A percentile compares a stretch with the other conserved stretches of the same genome.
These are phyloP conservation scores for Saimiri boliviensis DNA, from an alignment of 2,113 vertebrate genomes.

Conservation along the genomic window DNA sequence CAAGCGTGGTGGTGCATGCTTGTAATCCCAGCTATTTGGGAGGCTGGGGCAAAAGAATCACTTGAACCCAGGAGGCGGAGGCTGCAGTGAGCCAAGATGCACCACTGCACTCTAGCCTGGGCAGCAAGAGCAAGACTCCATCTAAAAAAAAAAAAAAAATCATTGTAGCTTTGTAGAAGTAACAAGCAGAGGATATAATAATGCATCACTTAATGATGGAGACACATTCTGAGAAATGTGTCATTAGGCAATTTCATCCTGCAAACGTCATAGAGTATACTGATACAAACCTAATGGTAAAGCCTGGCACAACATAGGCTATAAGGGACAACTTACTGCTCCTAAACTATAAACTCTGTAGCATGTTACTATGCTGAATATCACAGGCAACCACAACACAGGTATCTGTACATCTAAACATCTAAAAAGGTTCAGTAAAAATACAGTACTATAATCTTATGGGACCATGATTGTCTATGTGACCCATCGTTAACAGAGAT, in stretches of 20 bases:
- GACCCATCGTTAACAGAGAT: not conserved
- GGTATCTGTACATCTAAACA: not conserved
- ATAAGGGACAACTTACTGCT: not conserved
- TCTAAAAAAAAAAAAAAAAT: not conserved
- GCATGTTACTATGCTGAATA: not conserved
- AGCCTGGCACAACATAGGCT: not conserved
- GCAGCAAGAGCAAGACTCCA: not conserved
- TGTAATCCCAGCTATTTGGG: not conserved
- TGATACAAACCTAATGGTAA: not conserved
- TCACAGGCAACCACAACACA: not conserved
- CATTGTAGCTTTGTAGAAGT: not conserved
- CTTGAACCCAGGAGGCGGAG: not conserved
- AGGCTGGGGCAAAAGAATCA: not conserved
- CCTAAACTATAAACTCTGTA: not conserved
- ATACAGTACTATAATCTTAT: not conserved
- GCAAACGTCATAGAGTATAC: not conserved
- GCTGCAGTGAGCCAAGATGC: not conserved
- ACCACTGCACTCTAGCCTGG: not conserved
- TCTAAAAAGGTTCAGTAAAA: not conserved
- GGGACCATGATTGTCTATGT: not conserved
- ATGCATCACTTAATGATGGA: not conserved
- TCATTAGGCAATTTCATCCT: not conserved
- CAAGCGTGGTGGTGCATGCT: not conserved
- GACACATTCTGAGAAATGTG: not conserved
- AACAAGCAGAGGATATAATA: not conserved